Percentiles rank a stretch among this genome's conserved stretches.
Conservation (phyloP, 2,113 vertebrate species). For the Malaclemys terrapin region DNA sequence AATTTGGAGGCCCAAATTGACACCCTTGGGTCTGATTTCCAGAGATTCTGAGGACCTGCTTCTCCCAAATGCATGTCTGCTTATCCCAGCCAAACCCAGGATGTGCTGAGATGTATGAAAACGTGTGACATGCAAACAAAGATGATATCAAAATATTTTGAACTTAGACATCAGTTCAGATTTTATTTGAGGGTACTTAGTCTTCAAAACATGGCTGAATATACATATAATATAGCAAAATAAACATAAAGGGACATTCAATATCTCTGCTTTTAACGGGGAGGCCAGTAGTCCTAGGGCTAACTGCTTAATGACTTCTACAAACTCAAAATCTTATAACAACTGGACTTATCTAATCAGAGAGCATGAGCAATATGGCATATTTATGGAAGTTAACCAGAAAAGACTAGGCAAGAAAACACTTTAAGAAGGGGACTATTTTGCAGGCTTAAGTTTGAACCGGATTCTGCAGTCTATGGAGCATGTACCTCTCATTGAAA, state of each 20-base stretch:
- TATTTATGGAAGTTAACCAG: background rate
- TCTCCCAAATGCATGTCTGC: background rate
- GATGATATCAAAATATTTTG: background rate
- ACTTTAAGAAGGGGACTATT: background rate
- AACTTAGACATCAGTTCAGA: background rate
- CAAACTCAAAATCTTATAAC: background rate
- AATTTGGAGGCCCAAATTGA: background rate
- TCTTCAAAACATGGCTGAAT: background rate
- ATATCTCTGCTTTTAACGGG: background rate
- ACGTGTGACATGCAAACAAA: background rate
- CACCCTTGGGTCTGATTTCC: background rate
- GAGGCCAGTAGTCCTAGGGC: background rate
- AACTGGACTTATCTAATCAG: background rate
- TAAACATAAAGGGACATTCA: fast-evolving
- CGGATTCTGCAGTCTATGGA: fast-evolving
- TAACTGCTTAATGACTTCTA: too few species aligned
- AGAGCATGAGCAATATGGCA: background rate
- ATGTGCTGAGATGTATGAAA: background rate
- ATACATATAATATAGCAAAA: background rate
- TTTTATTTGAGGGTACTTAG: background rate
- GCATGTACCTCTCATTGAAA: background rate
- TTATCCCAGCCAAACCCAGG: background rate
- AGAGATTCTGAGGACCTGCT: background rate
- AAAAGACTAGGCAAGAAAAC: background rate
- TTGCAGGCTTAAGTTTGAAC: background rate